Evolutionary conservation across 2,888 invertebrate genomes (phyloP).

Genomic region (Erebia epiphron): DNA sequence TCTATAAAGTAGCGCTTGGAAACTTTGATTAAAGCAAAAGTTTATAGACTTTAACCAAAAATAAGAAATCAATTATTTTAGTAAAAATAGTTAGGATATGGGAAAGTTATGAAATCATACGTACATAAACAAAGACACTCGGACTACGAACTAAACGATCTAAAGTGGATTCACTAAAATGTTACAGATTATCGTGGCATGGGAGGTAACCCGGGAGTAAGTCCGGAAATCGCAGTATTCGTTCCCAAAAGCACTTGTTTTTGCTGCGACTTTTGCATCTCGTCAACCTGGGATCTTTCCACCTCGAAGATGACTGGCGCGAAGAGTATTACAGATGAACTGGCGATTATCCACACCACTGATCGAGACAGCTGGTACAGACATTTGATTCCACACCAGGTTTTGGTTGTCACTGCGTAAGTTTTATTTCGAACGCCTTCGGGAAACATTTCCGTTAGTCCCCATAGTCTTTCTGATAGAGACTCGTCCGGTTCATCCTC

Average conservation of each 20-base stretch:
- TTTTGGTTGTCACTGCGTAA: slow-evolving; percentile 80
- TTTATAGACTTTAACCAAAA: too few species aligned
- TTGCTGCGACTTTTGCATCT: slow-evolving; percentile 96
- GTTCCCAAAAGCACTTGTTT: slow-evolving; percentile 96
- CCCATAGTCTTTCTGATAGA: slow-evolving; percentile 92
- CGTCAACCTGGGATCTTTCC: slow-evolving; percentile 96
- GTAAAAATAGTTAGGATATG: too few species aligned
- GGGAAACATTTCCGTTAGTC: slow-evolving; percentile 98
- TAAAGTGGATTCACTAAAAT: slow-evolving; percentile 47
- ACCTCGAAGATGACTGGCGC: slow-evolving; percentile 98
- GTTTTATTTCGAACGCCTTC: slow-evolving; percentile 88
- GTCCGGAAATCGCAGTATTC: slow-evolving; percentile 88
- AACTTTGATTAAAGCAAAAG: too few species aligned
- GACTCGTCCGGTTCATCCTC: slow-evolving; percentile 93
- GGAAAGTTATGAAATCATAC: slow-evolving; percentile 45
- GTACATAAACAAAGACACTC: slow-evolving; percentile 29
- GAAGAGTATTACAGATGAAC: slow-evolving; percentile 95
- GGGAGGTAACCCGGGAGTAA: slow-evolving; percentile 87
- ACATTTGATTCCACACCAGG: slow-evolving; percentile 84
- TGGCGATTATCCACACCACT: slow-evolving; percentile 95
- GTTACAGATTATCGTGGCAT: slow-evolving; percentile 79
- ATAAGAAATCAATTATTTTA: too few species aligned
- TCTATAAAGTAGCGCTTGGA: too few species aligned
- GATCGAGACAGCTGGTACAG: slow-evolving; percentile 90
- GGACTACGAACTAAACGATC: slow-evolving; percentile 41